Conservation (phyloP, 2,797 vertebrate genomes). For the Lutjanus campechanus region DNA sequence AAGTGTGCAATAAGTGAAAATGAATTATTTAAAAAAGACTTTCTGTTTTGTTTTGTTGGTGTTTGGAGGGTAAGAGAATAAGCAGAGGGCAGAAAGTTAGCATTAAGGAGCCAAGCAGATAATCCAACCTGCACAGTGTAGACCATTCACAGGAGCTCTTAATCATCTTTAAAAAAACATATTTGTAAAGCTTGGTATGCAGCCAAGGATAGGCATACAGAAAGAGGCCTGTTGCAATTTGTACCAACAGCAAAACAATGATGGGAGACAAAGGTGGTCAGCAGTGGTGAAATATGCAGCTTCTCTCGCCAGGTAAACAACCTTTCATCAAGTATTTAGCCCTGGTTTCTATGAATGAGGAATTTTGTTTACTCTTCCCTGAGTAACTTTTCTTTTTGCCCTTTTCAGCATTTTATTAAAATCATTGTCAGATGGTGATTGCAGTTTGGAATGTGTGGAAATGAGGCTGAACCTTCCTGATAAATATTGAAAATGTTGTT, state of each 20-base stretch:
- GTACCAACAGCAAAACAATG: neutral
- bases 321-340: neutral
- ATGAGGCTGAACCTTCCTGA: neutral
- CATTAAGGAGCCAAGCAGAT: neutral
- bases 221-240: neutral
- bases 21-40: neutral
- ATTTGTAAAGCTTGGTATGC: neutral
- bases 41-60: neutral
- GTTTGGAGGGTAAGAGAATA: neutral
- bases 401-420: no score
- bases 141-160: constrained; percentile 5
- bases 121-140: neutral
- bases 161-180: neutral
- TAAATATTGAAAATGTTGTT: neutral
- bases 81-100: neutral
- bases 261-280: neutral
- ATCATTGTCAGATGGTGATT: neutral
- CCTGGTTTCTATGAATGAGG: neutral
- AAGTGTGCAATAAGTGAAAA: neutral
- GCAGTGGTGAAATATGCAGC: neutral
- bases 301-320: neutral
- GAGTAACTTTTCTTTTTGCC: no score
- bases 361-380: neutral
- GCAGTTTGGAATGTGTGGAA: neutral
- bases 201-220: neutral